Conservation (phyloP, 2,113 vertebrate species). For the Oryzias celebensis region DNA sequence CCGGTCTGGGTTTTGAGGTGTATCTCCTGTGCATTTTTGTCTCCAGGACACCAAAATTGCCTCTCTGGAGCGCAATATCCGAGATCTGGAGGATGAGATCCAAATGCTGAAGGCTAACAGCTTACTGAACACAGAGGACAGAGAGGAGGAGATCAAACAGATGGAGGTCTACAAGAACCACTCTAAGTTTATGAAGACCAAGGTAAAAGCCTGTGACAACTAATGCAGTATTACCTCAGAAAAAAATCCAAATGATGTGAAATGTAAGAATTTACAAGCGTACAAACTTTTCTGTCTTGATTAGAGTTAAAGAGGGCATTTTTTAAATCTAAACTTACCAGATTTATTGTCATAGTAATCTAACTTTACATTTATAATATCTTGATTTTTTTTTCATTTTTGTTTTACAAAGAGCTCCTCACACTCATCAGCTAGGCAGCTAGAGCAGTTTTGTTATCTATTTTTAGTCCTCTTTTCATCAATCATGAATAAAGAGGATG, state of each 20-base stretch:
- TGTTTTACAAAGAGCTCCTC: constrained; percentile 49
- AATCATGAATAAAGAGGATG: constrained; percentile 70
- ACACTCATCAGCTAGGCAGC: constrained; percentile 19
- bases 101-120: constrained; percentile 98
- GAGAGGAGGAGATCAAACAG: constrained; percentile 99
- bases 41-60: constrained; percentile 97
- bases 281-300: no score
- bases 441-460: constrained; percentile 64
- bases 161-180: constrained; percentile 99
- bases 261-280: no score
- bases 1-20: constrained; percentile 53
- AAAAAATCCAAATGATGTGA: no score
- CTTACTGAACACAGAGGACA: constrained; percentile 91
- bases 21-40: constrained; percentile 68
- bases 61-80: constrained; percentile 96
- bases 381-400: background rate
- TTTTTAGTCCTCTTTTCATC: constrained; percentile 71
- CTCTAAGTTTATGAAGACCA: constrained; percentile 99
- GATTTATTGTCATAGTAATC: no score
- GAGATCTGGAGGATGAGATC: constrained; percentile 99
- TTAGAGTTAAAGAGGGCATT: no score
- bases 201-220: constrained; percentile 77
- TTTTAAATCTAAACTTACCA: no score
- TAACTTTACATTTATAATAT: no score
- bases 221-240: no score